Percentiles rank a stretch among this genome's conserved stretches.
Evolutionary conservation across 2,888 invertebrate genomes (phyloP).

Genomic region (Osmoderma eremita): DNA sequence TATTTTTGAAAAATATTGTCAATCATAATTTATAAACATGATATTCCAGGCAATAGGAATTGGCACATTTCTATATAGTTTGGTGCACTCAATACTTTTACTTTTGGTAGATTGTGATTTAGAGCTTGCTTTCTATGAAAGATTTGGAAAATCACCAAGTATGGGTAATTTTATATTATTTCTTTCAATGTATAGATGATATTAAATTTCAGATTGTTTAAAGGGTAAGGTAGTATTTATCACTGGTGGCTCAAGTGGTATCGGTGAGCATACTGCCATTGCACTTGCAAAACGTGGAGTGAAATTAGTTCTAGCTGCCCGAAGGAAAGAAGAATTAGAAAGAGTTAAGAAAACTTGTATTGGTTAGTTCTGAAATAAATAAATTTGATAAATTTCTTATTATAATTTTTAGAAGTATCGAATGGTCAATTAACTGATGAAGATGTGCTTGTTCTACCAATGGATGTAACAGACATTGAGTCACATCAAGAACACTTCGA

Average conservation of each 20-base stretch:
- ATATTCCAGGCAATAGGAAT: slow-evolving; percentile 55
- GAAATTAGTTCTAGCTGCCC: slow-evolving; percentile 74
- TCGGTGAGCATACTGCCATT: slow-evolving; percentile 79
- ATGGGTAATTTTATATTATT: slow-evolving; percentile 52
- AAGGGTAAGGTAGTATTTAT: slow-evolving; percentile 81
- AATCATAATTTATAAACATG: slow-evolving; percentile 46
- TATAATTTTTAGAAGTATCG: slow-evolving; percentile 60
- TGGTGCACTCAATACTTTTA: slow-evolving; percentile 66
- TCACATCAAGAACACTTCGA: slow-evolving; percentile 71
- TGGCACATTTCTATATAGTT: slow-evolving; percentile 62
- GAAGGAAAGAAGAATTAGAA: slow-evolving; percentile 71
- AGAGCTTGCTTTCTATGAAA: slow-evolving; percentile 68
- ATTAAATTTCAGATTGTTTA: slow-evolving; percentile 45
- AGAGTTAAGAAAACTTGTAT: slow-evolving; percentile 74
- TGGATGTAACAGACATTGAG: slow-evolving; percentile 73
- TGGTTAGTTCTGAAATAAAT: slow-evolving; percentile 57
- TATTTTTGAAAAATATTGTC: too few species aligned
- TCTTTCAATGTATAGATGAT: neutral
- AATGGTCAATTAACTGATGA: slow-evolving; percentile 65
- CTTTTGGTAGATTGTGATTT: slow-evolving; percentile 72
- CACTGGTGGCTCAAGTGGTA: slow-evolving; percentile 86
- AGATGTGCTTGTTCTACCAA: slow-evolving; percentile 74
- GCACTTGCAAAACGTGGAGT: slow-evolving; percentile 73
- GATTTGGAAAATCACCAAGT: slow-evolving; percentile 67
- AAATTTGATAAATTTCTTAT: neutral